These are phyloP conservation scores for Andrena fulva DNA, from an alignment of 2,888 invertebrate species.

Conservation along the genomic window DNA sequence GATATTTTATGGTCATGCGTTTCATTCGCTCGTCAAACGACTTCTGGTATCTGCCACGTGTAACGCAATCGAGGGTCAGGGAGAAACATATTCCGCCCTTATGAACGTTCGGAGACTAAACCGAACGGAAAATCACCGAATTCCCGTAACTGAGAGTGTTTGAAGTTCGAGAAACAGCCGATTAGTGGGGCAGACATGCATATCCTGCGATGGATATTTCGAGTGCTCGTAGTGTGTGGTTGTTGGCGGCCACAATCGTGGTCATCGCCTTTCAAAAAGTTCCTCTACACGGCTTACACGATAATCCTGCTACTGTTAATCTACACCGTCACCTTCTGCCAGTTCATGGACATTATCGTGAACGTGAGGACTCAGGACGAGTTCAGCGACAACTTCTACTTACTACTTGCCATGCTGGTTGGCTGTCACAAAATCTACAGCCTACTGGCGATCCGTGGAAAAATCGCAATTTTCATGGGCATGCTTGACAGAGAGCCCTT, in stretches of 20 bases:
- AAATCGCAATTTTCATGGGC: constrained; percentile 21
- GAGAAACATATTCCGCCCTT: too few relatives aligned
- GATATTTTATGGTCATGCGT: not conserved
- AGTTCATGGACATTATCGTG: constrained; percentile 59
- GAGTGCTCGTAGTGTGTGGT: constrained; percentile 48
- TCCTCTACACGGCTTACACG: constrained; percentile 56
- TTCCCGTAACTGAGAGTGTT: not conserved
- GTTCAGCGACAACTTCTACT: constrained; percentile 64
- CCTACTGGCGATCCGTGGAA: constrained; percentile 43
- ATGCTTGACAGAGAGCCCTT: constrained; percentile 26
- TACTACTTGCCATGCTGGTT: constrained; percentile 55
- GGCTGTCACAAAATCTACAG: constrained; percentile 60
- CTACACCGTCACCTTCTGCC: constrained; percentile 39
- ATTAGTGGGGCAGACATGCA: constrained; percentile 19
- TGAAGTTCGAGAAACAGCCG: too few relatives aligned
- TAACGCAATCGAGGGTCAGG: not conserved
- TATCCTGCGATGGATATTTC: constrained; percentile 36
- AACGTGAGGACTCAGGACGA: constrained; percentile 48
- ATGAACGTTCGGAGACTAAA: too few relatives aligned
- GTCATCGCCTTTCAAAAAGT: constrained; percentile 44
- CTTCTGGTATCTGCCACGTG: not conserved
- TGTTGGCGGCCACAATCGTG: constrained; percentile 65
- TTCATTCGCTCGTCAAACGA: not conserved
- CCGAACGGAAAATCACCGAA: too few relatives aligned
- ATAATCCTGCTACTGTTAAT: constrained; percentile 34